phyloP scores from a whole-genome alignment of 2,888 invertebrate species.

The Parnassius smintheus region DNA sequence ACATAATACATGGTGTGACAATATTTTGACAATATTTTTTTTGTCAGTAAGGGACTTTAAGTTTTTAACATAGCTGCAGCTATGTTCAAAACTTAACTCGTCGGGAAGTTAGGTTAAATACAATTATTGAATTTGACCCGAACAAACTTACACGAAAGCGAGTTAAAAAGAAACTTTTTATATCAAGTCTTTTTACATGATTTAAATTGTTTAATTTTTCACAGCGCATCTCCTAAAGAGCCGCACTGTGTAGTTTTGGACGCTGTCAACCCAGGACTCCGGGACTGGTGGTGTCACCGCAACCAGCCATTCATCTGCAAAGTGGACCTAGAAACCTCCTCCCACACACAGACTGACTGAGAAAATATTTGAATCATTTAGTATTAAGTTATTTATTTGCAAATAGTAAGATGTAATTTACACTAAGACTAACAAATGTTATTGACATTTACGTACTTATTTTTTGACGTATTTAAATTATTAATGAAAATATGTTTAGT shows the following conservation, averaged over 20 bases:
- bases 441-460: not conserved
- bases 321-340: constrained; percentile 28
- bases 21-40: too few relatives aligned
- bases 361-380: not conserved
- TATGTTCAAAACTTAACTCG: not conserved
- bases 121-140: too few relatives aligned
- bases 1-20: too few relatives aligned
- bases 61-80: too few relatives aligned
- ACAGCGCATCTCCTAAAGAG: constrained; percentile 48
- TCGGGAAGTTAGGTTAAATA: too few relatives aligned
- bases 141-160: too few relatives aligned
- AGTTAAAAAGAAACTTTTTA: not conserved
- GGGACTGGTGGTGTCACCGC: constrained; percentile 60
- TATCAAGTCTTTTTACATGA: not conserved
- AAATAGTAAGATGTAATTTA: too few relatives aligned
- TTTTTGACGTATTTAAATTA: not conserved
- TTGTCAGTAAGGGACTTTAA: too few relatives aligned
- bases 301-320: constrained; percentile 61
- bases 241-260: constrained; percentile 67
- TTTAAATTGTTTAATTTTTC: not conserved
- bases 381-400: too few relatives aligned
- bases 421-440: too few relatives aligned
- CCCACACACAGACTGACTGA: not conserved
- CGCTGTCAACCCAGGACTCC: constrained; percentile 52
- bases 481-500: not conserved